Evolutionary conservation across 2,888 invertebrate genomes (phyloP).

Genomic region (Drosophila quasianomalipes): DNA sequence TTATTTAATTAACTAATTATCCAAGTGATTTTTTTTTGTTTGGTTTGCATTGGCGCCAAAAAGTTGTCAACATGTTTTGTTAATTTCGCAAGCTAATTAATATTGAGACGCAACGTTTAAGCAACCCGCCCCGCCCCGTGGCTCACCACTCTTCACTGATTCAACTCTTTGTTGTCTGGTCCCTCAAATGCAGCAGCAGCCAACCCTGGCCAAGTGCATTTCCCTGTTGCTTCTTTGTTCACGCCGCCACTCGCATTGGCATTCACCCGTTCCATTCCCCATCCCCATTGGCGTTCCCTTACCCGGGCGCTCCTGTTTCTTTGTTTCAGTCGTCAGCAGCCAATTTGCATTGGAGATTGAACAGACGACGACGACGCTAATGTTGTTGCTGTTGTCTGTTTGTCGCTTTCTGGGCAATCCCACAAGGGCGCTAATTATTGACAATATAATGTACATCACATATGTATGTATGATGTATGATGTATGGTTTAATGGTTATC

Average conservation of each 20-base stretch:
- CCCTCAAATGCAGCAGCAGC: slow-evolving; percentile 13
- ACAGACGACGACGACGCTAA: slow-evolving; percentile 19
- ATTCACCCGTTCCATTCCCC: neutral
- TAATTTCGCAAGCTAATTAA: slow-evolving; percentile 31
- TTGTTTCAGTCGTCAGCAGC: slow-evolving; percentile 45
- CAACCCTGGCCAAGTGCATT: slow-evolving; percentile 61
- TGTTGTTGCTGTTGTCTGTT: neutral
- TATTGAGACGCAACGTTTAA: slow-evolving; percentile 14
- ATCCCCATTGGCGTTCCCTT: neutral
- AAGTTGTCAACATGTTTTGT: slow-evolving; percentile 13
- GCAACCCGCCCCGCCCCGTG: neutral
- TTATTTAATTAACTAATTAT: slow-evolving; percentile 24
- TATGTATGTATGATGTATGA: neutral
- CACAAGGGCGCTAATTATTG: slow-evolving; percentile 37
- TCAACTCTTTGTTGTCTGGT: slow-evolving; percentile 68
- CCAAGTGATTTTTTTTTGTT: neutral
- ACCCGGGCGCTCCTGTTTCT: slow-evolving; percentile 40
- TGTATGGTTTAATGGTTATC: neutral
- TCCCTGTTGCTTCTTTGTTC: slow-evolving; percentile 53
- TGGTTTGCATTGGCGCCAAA: slow-evolving; percentile 24
- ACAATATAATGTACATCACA: slow-evolving; percentile 1
- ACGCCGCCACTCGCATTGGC: slow-evolving; percentile 4
- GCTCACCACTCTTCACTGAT: slow-evolving; percentile 1
- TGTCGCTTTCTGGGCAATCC: slow-evolving; percentile 25
- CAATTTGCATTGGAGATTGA: slow-evolving; percentile 53